A percentile compares a stretch with the other conserved stretches of the same genome.
Evolutionary conservation across 2,888 invertebrate species (phyloP).

Genomic region (Frankliniella intonsa): DNA sequence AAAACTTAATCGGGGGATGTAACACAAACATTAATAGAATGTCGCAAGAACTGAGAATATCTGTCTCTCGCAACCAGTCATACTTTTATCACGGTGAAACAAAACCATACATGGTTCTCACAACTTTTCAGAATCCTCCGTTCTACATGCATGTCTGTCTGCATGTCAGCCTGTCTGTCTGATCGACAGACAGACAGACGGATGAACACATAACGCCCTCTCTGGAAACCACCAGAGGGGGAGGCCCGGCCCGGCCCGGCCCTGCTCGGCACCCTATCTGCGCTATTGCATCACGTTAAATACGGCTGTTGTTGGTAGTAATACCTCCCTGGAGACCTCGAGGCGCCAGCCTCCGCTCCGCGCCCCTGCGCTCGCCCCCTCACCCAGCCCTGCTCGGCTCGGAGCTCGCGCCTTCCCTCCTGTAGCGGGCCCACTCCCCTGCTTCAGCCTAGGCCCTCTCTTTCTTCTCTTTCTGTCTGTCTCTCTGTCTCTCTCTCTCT

Average conservation of each 20-base stretch:
- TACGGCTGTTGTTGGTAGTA: constrained; percentile 37
- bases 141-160: too few species aligned
- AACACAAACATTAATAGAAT: too few species aligned
- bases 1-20: too few species aligned
- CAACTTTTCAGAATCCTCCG: too few species aligned
- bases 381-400: neutral
- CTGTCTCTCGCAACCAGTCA: too few species aligned
- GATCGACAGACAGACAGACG: too few species aligned
- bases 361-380: neutral
- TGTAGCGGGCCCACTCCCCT: neutral
- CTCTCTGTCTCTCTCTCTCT: neutral
- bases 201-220: too few species aligned
- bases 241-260: neutral
- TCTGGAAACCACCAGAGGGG: neutral
- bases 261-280: neutral
- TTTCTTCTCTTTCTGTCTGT: neutral
- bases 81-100: too few species aligned
- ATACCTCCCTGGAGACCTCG: constrained; percentile 35
- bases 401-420: too few species aligned
- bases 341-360: constrained; percentile 29
- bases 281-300: constrained; percentile 38
- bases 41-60: too few species aligned
- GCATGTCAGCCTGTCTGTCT: too few species aligned
- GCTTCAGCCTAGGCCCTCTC: neutral
- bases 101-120: too few species aligned